Percentiles rank a stretch among this genome's conserved stretches.
phyloP scores from a whole-genome alignment of 2,888 invertebrate genomes.

The Diploptera punctata region DNA sequence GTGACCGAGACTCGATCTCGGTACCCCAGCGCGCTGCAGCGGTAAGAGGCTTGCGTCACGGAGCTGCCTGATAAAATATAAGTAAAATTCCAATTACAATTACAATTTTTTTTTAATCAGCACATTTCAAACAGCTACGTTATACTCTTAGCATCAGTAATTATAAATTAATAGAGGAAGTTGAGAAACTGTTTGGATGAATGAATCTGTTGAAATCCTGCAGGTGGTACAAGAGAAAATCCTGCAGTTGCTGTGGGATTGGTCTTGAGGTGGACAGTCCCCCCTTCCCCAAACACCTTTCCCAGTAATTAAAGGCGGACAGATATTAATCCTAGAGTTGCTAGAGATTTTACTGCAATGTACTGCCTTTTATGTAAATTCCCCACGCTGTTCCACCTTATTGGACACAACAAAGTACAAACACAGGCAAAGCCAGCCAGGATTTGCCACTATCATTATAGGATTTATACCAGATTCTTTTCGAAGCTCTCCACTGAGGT shows the following conservation, averaged over 20 bases:
- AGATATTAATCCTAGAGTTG: slow-evolving; percentile 21
- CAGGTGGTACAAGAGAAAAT: neutral
- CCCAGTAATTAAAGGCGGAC: slow-evolving; percentile 23
- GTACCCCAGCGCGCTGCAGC: too few relatives aligned
- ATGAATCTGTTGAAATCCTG: neutral
- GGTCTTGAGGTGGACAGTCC: neutral
- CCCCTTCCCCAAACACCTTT: slow-evolving; percentile 9
- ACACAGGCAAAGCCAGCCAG: slow-evolving; percentile 22
- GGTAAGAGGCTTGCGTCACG: too few relatives aligned
- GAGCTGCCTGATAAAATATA: too few relatives aligned
- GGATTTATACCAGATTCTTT: slow-evolving; percentile 30
- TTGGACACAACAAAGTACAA: slow-evolving; percentile 31
- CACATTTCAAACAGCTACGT: too few relatives aligned
- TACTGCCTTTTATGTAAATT: slow-evolving; percentile 8
- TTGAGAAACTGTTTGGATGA: neutral
- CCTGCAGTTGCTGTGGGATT: neutral
- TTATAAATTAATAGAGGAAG: too few relatives aligned
- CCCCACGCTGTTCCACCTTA: slow-evolving; percentile 20
- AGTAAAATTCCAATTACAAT: too few relatives aligned
- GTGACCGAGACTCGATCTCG: too few relatives aligned
- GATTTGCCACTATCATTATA: slow-evolving; percentile 34
- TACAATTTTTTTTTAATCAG: too few relatives aligned
- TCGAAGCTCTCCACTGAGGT: too few relatives aligned
- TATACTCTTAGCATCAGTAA: too few relatives aligned
- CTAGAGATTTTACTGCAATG: neutral